Percentiles rank a stretch among this genome's conserved stretches.
phyloP scores from a whole-genome alignment of 2,113 vertebrate genomes.

The Cettia cetti region DNA sequence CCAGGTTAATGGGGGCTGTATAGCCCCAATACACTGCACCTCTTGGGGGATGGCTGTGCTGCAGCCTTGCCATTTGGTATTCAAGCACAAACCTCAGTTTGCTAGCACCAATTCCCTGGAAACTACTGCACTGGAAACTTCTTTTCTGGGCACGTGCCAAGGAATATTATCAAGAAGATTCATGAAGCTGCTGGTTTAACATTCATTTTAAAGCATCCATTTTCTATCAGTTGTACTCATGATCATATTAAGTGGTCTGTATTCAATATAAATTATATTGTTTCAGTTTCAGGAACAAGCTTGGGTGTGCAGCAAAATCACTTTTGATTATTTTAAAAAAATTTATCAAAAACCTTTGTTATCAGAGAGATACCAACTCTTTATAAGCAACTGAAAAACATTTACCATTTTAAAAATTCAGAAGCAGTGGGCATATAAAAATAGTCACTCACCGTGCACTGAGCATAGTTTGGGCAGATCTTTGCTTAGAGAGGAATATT shows the following conservation, averaged over 20 bases:
- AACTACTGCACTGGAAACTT: neutral
- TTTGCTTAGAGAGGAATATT: neutral
- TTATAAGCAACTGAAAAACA: neutral
- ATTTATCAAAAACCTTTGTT: neutral
- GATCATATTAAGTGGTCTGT: neutral
- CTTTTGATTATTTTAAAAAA: neutral
- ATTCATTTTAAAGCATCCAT: neutral
- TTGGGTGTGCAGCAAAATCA: neutral
- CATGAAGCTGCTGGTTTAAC: neutral
- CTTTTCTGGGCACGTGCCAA: neutral
- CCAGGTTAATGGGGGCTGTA: neutral
- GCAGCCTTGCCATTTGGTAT: neutral
- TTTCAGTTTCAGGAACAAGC: neutral
- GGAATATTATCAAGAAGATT: neutral
- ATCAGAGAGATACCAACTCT: neutral
- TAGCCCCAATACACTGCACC: neutral
- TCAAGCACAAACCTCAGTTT: neutral
- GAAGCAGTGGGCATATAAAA: neutral
- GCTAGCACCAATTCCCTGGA: neutral
- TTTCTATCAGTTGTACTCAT: neutral
- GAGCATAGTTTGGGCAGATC: neutral
- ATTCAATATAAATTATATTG: neutral
- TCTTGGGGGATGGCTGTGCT: neutral
- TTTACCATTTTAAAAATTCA: neutral
- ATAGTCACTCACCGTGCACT: neutral